A percentile compares a stretch with the other conserved stretches of the same genome.
Evolutionary conservation across 2,113 vertebrate genomes (phyloP).

Genomic region (Arizona elegans): DNA sequence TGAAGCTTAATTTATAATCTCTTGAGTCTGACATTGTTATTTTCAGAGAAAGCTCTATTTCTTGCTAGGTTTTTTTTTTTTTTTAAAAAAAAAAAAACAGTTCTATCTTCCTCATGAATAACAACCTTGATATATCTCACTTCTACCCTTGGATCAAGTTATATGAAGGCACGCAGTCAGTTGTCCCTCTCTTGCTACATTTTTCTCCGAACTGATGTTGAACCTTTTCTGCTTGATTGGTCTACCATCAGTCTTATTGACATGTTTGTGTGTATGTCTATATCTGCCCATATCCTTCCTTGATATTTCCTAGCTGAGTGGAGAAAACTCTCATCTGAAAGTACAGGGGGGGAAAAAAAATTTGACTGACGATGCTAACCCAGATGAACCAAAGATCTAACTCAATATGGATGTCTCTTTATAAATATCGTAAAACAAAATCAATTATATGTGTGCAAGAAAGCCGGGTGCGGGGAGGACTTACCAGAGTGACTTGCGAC

Average conservation of each 20-base stretch:
- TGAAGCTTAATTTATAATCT: neutral
- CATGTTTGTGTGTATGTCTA: neutral
- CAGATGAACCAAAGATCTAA: neutral
- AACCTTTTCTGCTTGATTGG: neutral
- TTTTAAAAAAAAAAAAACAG: neutral
- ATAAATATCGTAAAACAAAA: neutral
- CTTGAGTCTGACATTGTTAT: neutral
- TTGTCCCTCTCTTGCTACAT: neutral
- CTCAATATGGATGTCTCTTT: neutral
- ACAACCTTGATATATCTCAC: neutral
- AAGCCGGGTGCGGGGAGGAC: neutral
- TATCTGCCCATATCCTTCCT: neutral
- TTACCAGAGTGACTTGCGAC: neutral
- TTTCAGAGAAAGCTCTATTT: neutral
- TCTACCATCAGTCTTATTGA: neutral
- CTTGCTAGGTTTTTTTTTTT: neutral
- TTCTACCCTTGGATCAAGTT: neutral
- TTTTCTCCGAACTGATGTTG: slow-evolving; percentile 8
- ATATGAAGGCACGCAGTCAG: neutral
- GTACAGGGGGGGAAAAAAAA: neutral
- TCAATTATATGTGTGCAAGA: neutral
- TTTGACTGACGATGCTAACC: neutral
- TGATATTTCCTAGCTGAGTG: neutral
- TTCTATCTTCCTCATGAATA: neutral
- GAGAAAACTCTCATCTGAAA: neutral